Evolutionary conservation across 1,140 invertebrate species (phyloP).

Genomic region (Euschistus heros): DNA sequence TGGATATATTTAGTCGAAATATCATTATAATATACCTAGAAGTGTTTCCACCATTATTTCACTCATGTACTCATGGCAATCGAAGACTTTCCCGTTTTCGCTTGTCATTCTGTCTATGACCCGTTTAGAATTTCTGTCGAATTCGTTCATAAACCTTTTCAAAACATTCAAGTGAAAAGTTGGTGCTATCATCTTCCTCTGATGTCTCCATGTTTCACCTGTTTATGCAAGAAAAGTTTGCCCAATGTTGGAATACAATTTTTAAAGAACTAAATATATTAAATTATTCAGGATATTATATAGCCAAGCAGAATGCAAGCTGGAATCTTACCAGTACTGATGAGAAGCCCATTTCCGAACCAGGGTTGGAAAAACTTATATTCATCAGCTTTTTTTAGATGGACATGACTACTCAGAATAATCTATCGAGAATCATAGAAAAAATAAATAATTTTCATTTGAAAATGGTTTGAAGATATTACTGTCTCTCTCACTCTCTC

Average conservation of each 20-base stretch:
- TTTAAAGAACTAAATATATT: no score
- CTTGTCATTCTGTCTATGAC: slow-evolving; percentile 51
- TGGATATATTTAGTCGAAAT: neutral
- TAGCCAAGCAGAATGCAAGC: no score
- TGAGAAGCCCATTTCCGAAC: slow-evolving; percentile 78
- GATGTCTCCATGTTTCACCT: slow-evolving; percentile 69
- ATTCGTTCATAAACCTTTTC: slow-evolving; percentile 69
- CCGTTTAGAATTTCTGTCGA: slow-evolving; percentile 58
- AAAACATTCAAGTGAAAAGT: slow-evolving; percentile 74
- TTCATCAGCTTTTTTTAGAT: slow-evolving; percentile 70
- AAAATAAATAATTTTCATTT: neutral
- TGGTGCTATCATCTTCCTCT: slow-evolving; percentile 69
- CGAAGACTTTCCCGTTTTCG: slow-evolving; percentile 54
- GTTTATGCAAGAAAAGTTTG: neutral
- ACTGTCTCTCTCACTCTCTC: no score
- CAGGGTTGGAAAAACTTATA: slow-evolving; percentile 71
- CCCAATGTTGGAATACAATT: no score
- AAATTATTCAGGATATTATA: no score
- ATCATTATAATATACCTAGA: slow-evolving; percentile 40
- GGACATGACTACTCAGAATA: slow-evolving; percentile 54
- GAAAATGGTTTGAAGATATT: neutral
- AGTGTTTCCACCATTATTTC: slow-evolving; percentile 72
- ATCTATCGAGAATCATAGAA: slow-evolving; percentile 25
- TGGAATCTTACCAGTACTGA: slow-evolving; percentile 34
- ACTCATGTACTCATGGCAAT: slow-evolving; percentile 73